A percentile compares a stretch with the other conserved stretches of the same genome.
These are phyloP conservation scores for Nymphalis io DNA, from an alignment of 1,140 invertebrate genomes.

Conservation along the genomic window DNA sequence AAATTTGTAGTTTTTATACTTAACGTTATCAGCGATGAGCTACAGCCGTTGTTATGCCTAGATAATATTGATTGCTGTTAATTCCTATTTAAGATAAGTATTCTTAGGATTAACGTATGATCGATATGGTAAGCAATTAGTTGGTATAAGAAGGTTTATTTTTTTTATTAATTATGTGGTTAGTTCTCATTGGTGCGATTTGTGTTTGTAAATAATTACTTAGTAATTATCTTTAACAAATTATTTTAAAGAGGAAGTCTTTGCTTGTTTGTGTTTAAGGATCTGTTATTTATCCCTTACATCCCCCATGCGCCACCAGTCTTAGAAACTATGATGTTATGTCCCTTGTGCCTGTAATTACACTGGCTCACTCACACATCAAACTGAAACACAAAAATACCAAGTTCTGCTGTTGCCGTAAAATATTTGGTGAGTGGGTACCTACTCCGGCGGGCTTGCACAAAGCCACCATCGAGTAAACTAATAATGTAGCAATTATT, in stretches of 20 bases:
- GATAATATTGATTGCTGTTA: constrained; percentile 6
- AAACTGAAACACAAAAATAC: too few relatives aligned
- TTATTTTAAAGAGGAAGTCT: background rate
- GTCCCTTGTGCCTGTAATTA: too few relatives aligned
- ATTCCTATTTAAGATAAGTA: background rate
- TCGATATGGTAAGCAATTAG: background rate
- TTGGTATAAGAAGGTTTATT: background rate
- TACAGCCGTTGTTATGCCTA: background rate
- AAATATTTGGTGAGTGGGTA: too few relatives aligned
- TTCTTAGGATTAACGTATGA: background rate
- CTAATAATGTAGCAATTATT: too few relatives aligned
- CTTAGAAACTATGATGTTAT: too few relatives aligned
- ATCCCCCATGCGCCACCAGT: too few relatives aligned
- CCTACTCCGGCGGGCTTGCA: too few relatives aligned
- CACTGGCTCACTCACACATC: too few relatives aligned
- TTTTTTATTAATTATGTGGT: background rate
- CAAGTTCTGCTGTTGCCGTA: too few relatives aligned
- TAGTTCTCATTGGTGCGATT: background rate
- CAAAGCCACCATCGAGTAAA: too few relatives aligned
- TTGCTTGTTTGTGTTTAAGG: background rate
- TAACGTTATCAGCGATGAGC: background rate
- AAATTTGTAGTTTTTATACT: background rate
- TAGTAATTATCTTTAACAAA: background rate
- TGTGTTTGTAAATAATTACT: background rate
- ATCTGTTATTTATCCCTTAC: background rate